A percentile compares a stretch with the other conserved stretches of the same genome.
phyloP scores from a whole-genome alignment of 2,113 vertebrate species.

The Pelvicachromis taeniatus region DNA sequence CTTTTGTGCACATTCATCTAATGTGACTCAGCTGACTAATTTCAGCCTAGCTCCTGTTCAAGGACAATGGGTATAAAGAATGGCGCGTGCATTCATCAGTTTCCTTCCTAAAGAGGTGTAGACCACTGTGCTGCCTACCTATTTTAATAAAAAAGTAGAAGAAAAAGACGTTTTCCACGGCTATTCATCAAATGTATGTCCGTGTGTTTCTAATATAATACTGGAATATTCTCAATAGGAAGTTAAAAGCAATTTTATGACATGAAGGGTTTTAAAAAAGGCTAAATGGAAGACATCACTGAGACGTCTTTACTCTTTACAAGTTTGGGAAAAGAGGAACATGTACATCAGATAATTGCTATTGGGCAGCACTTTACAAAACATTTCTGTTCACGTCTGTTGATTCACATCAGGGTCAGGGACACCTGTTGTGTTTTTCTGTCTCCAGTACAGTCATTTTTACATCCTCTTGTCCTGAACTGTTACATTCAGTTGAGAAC shows the following conservation, averaged over 20 bases:
- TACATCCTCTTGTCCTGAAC: background rate
- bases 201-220: background rate
- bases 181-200: background rate
- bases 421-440: background rate
- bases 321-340: background rate
- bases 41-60: background rate
- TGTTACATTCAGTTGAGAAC: background rate
- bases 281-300: background rate
- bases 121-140: background rate
- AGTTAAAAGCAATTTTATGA: background rate
- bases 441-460: background rate
- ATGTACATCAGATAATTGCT: background rate
- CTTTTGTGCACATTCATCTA: conserved; percentile 14
- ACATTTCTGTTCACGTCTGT: background rate
- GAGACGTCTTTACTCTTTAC: background rate
- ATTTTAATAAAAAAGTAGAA: background rate
- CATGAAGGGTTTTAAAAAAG: background rate
- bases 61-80: background rate
- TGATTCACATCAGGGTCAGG: background rate
- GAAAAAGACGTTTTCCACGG: background rate
- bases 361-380: background rate
- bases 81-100: background rate
- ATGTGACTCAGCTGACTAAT: conserved; percentile 9
- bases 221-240: background rate
- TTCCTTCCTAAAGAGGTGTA: background rate